A percentile compares a stretch with the other conserved stretches of the same genome.
Conservation (phyloP, 1,140 invertebrate species). For the Tribolium castaneum region DNA sequence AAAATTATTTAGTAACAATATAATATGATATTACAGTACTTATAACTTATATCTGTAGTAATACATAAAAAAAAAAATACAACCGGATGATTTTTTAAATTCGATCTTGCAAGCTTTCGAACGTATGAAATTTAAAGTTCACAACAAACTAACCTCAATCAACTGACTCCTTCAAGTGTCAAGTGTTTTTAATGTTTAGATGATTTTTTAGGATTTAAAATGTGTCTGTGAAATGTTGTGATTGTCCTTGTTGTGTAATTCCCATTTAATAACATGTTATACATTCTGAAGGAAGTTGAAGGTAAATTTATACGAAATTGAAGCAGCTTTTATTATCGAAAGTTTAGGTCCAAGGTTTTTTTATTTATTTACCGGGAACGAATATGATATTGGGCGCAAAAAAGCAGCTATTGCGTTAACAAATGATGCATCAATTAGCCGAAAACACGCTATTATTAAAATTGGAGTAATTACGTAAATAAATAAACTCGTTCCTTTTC, state of each 20-base stretch:
- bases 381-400: slow-evolving; percentile 61
- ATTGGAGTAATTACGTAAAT: slow-evolving; percentile 52
- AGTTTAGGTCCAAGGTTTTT: background rate
- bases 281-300: background rate
- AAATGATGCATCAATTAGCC: slow-evolving; percentile 62
- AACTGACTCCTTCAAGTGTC: too few species aligned
- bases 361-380: slow-evolving; percentile 44
- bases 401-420: slow-evolving; percentile 59
- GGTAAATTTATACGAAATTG: background rate
- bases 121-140: too few species aligned
- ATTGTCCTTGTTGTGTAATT: too few species aligned
- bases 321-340: background rate
- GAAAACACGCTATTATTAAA: slow-evolving; percentile 62
- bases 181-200: too few species aligned
- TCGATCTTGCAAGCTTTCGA: too few species aligned
- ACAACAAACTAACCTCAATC: too few species aligned
- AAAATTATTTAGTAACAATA: background rate
- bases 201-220: too few species aligned
- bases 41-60: too few species aligned
- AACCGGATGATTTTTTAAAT: too few species aligned
- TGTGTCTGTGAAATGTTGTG: too few species aligned
- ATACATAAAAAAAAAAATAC: background rate
- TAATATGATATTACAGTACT: too few species aligned
- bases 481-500: too few species aligned
- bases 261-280: background rate